Percentiles rank a stretch among this genome's conserved stretches.
Conservation (phyloP, 2,888 invertebrate genomes). For the Coronaproctus castanopsis region DNA sequence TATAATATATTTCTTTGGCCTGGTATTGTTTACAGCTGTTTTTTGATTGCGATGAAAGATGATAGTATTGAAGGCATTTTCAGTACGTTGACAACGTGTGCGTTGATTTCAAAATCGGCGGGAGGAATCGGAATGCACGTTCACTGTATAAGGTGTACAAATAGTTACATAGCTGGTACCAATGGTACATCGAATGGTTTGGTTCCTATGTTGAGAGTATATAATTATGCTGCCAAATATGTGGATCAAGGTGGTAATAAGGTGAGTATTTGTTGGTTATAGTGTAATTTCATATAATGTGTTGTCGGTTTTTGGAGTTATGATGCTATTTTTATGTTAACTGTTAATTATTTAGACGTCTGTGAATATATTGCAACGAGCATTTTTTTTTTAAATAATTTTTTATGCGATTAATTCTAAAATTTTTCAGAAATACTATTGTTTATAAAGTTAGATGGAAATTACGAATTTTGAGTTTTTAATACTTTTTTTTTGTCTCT, state of each 20-base stretch:
- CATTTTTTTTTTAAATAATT: no score
- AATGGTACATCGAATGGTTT: slow-evolving; percentile 88
- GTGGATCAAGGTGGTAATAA: slow-evolving; percentile 97
- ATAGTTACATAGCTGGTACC: slow-evolving; percentile 79
- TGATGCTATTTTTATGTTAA: no score
- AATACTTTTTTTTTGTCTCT: no score
- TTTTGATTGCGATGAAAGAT: slow-evolving; percentile 77
- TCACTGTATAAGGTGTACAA: slow-evolving; percentile 82
- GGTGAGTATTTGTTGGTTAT: slow-evolving; percentile 20
- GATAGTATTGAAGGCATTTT: slow-evolving; percentile 93
- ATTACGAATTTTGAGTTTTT: no score
- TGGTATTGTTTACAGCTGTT: slow-evolving; percentile 48
- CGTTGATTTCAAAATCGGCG: slow-evolving; percentile 86
- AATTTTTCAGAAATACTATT: no score
- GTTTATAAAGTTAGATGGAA: no score
- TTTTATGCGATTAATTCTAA: no score
- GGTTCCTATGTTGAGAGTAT: slow-evolving; percentile 87
- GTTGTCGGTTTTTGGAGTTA: background rate
- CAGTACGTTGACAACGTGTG: slow-evolving; percentile 76
- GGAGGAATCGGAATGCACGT: slow-evolving; percentile 94
- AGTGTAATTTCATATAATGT: background rate
- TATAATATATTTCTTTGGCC: no score
- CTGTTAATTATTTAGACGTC: no score
- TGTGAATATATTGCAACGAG: no score
- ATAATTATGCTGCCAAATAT: slow-evolving; percentile 85